phyloP scores from a whole-genome alignment of 2,888 invertebrate species.

The Chrysolina americana region DNA sequence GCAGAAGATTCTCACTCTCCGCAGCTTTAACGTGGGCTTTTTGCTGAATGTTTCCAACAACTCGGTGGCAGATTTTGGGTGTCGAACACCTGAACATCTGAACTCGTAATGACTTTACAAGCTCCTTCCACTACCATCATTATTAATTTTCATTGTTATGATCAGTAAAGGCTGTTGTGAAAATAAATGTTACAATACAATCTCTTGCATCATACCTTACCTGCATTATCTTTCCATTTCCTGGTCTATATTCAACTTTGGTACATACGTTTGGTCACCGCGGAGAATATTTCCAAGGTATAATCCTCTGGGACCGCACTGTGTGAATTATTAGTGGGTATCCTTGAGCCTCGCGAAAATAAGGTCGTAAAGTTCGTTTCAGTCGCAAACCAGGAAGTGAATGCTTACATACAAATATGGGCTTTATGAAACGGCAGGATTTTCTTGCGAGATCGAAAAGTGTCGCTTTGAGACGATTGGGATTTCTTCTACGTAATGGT shows the following conservation, averaged over 20 bases:
- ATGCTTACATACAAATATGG: constrained; percentile 20
- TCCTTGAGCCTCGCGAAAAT: constrained; percentile 35
- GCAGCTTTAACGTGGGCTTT: too few species aligned
- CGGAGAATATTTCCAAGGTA: constrained; percentile 37
- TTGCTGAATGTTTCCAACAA: too few species aligned
- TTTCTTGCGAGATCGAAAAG: constrained; percentile 10
- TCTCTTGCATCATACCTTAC: too few species aligned
- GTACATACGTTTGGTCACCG: constrained; percentile 33
- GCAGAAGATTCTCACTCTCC: too few species aligned
- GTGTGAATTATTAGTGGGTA: constrained; percentile 38
- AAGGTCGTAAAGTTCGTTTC: constrained; percentile 32
- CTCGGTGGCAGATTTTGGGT: too few species aligned
- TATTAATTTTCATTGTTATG: too few species aligned
- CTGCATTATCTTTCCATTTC: not conserved
- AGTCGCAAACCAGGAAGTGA: constrained; percentile 15
- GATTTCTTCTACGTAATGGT: not conserved
- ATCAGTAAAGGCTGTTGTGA: too few species aligned
- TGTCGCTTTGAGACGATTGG: not conserved
- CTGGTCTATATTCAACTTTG: not conserved
- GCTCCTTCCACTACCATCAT: too few species aligned
- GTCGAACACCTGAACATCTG: too few species aligned
- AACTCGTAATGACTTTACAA: too few species aligned
- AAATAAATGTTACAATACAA: too few species aligned
- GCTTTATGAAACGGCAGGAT: constrained; percentile 18
- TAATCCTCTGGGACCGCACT: constrained; percentile 35